Evolutionary conservation across 2,888 invertebrate species (phyloP), one percentile per base, ranked within the genome.

Genomic region (Meteorus colon): DNA sequence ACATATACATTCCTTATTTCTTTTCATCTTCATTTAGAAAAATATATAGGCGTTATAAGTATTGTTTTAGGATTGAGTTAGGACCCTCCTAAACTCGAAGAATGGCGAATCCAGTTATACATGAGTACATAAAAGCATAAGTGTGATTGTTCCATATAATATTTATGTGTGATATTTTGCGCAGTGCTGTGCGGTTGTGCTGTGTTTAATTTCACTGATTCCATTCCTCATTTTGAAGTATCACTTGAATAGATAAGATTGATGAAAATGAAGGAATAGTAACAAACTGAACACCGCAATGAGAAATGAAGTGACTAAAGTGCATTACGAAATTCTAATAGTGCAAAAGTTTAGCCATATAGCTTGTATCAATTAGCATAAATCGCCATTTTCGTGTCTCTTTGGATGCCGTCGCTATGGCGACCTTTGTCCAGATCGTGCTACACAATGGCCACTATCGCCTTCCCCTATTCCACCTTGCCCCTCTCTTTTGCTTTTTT

Each of bases 391-490:
- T 86, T 85, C 86, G 83, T 84, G 84, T 83, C 85, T 83, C 86
- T 85, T 84, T 86, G 86, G 86, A 87, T 87, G 85, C 87, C 86
- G 85, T 87, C 85, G 87, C 86, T 86, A 87, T 86, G 86, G 87
- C 87, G 87, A 87, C 86, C 86, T 87, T 87, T 87, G 87, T 87
- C 86, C 87, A 84, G 87, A 86, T 86, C 87, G 86, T 87, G 86
- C 85, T 81, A 87, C 87, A 87, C 87, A 87, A 87, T 87, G 87
- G 87, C 87, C 83, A 86, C 87, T 86, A 86, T 85, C 87, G 85
- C 83, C 66, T 71, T 81, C 81, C 82, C 82, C 80, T 66, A 51
- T 70, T 72, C 67, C 62, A 72, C 66, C 76, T 67, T 68, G n/a
- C 63, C 78, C 70, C 79, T 83, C 51, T 29, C 71, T 70, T 72